Conservation (phyloP, 2,113 vertebrate species). For the Ictidomys tridecemlineatus region DNA sequence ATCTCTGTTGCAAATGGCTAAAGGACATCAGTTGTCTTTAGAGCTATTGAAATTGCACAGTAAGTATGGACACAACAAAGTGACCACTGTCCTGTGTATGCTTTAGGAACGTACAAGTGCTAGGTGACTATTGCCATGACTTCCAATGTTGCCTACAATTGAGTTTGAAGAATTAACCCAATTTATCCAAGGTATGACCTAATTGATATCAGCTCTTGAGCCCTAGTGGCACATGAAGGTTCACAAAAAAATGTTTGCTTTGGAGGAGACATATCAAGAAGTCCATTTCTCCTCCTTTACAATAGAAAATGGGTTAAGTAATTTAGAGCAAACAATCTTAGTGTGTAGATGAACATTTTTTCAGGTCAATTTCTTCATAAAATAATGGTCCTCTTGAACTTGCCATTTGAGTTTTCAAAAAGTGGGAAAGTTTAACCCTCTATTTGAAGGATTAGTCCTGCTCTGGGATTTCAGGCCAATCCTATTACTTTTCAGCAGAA, state of each 20-base stretch:
- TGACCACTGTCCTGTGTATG: neutral
- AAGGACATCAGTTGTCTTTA: neutral
- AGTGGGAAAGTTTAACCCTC: neutral
- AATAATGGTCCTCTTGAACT: slow-evolving; percentile 34
- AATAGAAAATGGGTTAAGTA: neutral
- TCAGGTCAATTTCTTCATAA: slow-evolving; percentile 19
- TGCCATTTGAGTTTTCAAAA: slow-evolving; percentile 50
- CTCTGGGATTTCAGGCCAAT: neutral
- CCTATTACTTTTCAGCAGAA: neutral
- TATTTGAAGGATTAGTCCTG: slow-evolving; percentile 14
- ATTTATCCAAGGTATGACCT: neutral
- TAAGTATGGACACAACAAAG: neutral
- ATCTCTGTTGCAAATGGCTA: neutral
- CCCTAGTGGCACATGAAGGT: neutral
- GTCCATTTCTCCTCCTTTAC: neutral
- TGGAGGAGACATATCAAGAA: neutral
- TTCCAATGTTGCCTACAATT: neutral
- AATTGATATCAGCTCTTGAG: neutral
- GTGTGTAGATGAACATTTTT: neutral
- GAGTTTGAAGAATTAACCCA: neutral
- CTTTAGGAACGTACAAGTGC: neutral
- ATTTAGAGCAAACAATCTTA: slow-evolving; percentile 38
- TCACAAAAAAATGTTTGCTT: neutral
- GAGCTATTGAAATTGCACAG: slow-evolving; percentile 2
- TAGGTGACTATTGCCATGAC: neutral